Percentiles rank a stretch among this genome's conserved stretches.
These are phyloP conservation scores for Sinocyclocheilus rhinocerous DNA, from an alignment of 2,113 vertebrate genomes.

Conservation along the genomic window DNA sequence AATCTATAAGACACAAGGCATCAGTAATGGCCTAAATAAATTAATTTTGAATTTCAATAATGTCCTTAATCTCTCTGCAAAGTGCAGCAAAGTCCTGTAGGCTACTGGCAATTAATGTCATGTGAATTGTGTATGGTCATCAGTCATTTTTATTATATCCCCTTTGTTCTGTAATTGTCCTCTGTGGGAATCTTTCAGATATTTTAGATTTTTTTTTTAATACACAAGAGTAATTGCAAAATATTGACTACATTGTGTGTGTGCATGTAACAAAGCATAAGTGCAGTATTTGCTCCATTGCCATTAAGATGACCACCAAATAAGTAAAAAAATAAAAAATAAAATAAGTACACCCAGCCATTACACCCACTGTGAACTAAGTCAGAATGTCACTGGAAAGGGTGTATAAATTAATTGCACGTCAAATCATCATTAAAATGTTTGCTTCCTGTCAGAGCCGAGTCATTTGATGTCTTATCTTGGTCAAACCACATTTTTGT, in stretches of 20 bases:
- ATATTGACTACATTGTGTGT: neutral
- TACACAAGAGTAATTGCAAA: too few species aligned
- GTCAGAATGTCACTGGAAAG: neutral
- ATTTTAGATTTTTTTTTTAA: too few species aligned
- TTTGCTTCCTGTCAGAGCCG: neutral
- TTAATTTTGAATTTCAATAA: neutral
- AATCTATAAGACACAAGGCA: neutral
- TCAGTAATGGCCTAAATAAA: neutral
- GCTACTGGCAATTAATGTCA: neutral
- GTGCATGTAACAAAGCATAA: neutral
- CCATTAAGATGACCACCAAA: neutral
- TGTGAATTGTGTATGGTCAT: neutral
- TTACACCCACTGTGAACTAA: constrained; percentile 3
- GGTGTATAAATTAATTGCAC: constrained; percentile 20
- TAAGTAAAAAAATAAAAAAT: neutral
- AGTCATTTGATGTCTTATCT: constrained; percentile 1
- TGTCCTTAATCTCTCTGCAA: neutral
- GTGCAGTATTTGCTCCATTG: neutral
- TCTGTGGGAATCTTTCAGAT: neutral
- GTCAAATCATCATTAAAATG: neutral
- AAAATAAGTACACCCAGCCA: neutral
- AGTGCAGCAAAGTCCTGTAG: neutral
- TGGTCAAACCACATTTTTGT: neutral
- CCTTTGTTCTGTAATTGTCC: neutral
- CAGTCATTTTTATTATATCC: neutral